Evolutionary conservation across 2,888 invertebrate species (phyloP), one percentile per base, ranked within the genome.

Genomic region (Synergus gifuensis): DNA sequence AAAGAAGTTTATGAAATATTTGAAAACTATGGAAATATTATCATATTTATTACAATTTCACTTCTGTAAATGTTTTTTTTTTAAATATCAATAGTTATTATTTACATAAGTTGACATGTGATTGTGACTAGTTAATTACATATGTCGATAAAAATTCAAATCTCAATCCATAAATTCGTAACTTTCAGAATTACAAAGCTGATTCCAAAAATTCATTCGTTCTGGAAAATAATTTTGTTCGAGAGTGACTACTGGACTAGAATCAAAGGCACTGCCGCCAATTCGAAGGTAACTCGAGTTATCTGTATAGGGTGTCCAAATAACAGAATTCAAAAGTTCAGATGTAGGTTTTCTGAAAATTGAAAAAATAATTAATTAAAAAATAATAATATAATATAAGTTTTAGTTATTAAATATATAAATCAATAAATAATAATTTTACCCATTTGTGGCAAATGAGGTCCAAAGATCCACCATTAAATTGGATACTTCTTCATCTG

Each of bases 391-490:
- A 44, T 8, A 44, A 44, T 44, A 11, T 44, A 11, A 8, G 8
- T 11, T 9, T 44, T 11, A 36, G 36, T 4, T 5, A 36, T 36
- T 4, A 36, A 36, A 28, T 28, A 28, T 36, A 5, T 36, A 7
- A 36, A 36, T 36, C 5, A 36, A 4, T 36, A 36, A 7, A 36
- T 58, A 58, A 58, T 58, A 14, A 60, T 22, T 18, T 66, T n/a
- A 66, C 66, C 69, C 69, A 36, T 46, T 73, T 9, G 49, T 73
- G 4, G 69, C 69, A 36, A 73, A 73, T 28, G 69, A 73, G 16
- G 69, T 73, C 69, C 69, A 73, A 12, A 73, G 11, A 73, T 73
- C 69, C 8, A 73, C 49, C 46, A 73, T 54, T 28, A 73, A 16
- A 14, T 73, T n/a, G 28, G 69, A 73, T 46, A 28, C 36, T 1